A percentile compares a stretch with the other conserved stretches of the same genome.
These are phyloP conservation scores for Synergus japonicus DNA, from an alignment of 2,888 invertebrate species.

Conservation along the genomic window DNA sequence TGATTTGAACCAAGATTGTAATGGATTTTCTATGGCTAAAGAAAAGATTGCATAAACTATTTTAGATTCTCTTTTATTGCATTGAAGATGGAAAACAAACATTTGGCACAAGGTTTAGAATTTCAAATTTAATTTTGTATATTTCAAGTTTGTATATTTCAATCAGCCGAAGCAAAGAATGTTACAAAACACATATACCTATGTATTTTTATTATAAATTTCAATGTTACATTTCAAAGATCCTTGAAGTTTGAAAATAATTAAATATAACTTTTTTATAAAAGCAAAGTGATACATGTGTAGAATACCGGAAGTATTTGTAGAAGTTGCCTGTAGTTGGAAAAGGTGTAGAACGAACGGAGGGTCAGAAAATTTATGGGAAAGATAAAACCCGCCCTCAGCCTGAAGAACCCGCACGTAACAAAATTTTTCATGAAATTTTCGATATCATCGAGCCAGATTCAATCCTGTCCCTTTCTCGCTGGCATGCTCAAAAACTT, in stretches of 20 bases:
- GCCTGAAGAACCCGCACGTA: constrained; percentile 15
- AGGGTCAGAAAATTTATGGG: constrained; percentile 52
- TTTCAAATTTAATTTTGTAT: background rate
- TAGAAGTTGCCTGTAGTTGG: background rate
- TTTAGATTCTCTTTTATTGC: background rate
- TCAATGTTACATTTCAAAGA: no score
- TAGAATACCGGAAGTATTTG: background rate
- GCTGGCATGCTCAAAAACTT: background rate
- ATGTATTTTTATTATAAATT: no score
- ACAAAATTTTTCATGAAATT: constrained; percentile 40
- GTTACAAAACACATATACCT: no score
- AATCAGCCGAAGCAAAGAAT: no score
- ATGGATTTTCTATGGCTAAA: no score
- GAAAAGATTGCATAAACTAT: background rate
- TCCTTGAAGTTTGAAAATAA: background rate
- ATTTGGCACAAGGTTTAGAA: background rate
- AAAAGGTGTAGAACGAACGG: background rate
- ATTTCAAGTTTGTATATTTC: background rate
- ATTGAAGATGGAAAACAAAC: background rate
- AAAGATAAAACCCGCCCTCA: constrained; percentile 42
- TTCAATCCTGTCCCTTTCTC: constrained; percentile 11
- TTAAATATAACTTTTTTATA: background rate
- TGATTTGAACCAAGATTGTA: no score
- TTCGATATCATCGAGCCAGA: constrained; percentile 37
- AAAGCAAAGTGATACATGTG: background rate